A percentile compares a stretch with the other conserved stretches of the same genome.
These are phyloP conservation scores for Hetaerina americana DNA, from an alignment of 1,140 invertebrate species.

Conservation along the genomic window DNA sequence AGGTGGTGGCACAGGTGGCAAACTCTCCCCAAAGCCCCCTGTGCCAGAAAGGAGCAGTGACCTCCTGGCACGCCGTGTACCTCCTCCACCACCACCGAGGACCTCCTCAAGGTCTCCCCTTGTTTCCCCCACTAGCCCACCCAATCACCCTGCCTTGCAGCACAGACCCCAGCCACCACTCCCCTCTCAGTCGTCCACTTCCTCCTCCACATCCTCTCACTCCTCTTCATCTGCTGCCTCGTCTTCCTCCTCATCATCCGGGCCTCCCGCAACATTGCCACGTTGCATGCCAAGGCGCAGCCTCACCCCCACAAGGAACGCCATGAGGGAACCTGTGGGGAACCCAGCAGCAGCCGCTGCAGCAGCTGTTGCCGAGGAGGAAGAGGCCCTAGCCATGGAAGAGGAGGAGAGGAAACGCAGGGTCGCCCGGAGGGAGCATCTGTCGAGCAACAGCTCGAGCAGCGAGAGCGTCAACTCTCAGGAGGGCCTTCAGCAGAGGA, in stretches of 20 bases:
- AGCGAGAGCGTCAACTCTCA: slow-evolving; percentile 67
- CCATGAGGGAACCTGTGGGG: neutral
- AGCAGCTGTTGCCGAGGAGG: neutral
- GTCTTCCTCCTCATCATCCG: neutral
- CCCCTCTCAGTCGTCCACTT: neutral
- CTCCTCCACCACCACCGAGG: slow-evolving; percentile 73
- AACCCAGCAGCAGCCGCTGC: slow-evolving; percentile 20
- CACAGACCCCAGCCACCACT: slow-evolving; percentile 12
- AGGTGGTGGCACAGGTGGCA: slow-evolving; percentile 20
- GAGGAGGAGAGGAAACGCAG: slow-evolving; percentile 5
- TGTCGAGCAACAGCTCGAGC: slow-evolving; percentile 43
- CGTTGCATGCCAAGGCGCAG: neutral
- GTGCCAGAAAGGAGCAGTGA: slow-evolving; percentile 65
- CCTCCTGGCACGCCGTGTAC: slow-evolving; percentile 53
- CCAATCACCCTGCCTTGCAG: slow-evolving; percentile 24
- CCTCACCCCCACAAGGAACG: neutral
- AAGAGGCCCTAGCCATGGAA: neutral
- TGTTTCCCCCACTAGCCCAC: slow-evolving; percentile 57
- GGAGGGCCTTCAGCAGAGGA: slow-evolving; percentile 37
- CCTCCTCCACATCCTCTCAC: neutral
- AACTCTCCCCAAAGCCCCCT: slow-evolving; percentile 46
- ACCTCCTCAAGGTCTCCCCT: slow-evolving; percentile 68
- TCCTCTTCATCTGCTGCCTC: neutral
- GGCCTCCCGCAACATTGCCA: neutral
- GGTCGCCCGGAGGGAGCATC: slow-evolving; percentile 17